Base-by-base conservation (phyloP, 1,140 invertebrate genomes). In the Helicoverpa armigera region DNA sequence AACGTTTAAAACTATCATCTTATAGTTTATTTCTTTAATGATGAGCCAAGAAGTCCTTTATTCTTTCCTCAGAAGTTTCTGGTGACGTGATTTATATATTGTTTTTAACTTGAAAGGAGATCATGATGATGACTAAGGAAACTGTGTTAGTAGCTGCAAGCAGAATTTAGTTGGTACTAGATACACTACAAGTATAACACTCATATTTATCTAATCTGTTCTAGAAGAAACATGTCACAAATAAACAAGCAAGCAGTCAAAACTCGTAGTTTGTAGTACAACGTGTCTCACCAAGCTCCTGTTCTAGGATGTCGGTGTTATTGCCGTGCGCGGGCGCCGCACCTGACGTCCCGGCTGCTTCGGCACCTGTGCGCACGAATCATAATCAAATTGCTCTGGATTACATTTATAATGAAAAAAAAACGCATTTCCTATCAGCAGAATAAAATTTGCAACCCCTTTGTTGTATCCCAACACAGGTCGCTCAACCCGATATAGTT, bases 231-330 rank as follows among this genome's bases (percentile, higher is more conserved):
- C 31, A 11, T 50, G 18, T 77, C 29, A 65, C 43, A 61, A 67
- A 77, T 67, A 77, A 50, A 50, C 43, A 67, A 31, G 31, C 75
- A 23, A 12, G 29, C 58, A 61, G 4, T 23, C 35, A 54, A 67
- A 16, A 63, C 9, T 77, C 29, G 29, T 65, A 53, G 65, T 67
- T 43, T 48, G 23, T 75, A 50, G 31, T 43, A 23, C 16, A 69
- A 35, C 53, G 76, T 80, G 65, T 89, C 92, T 94, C 87, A 94
- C 93, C 93, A 80, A 93, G 87, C 77, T 93, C 89, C 81, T 91
- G 89, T 84, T 94, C 91, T 72, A 89, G 83, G 79, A 94, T 83
- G 82, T 91, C 89, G 67, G 83, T 83, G 35, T 82, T 82, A 81
- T 87, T 84, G 56, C 75, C 75, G 74, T 88, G 85, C 60, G 86